Percentiles rank a stretch among this genome's conserved stretches.
phyloP scores from a whole-genome alignment of 2,113 vertebrate species.

The Microcebus griseorufus region DNA sequence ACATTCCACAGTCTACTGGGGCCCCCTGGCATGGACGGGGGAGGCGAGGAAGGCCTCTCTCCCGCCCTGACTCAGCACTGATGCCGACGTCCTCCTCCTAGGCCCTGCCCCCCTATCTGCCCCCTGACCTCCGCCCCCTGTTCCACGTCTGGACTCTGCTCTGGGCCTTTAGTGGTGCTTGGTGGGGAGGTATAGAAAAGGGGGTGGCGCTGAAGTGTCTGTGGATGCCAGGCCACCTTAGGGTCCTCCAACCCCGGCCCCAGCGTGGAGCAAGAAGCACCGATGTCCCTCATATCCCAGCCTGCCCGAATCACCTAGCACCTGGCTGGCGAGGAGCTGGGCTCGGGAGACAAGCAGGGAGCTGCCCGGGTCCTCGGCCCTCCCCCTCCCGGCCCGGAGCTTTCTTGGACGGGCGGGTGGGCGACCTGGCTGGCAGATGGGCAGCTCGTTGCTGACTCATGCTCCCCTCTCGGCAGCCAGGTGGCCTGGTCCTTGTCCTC shows the following conservation, averaged over 20 bases:
- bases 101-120: background rate
- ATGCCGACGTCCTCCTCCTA: background rate
- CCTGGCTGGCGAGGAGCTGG: background rate
- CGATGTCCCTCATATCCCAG: background rate
- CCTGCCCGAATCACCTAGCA: background rate
- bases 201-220: background rate
- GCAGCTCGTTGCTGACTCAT: slow-evolving; percentile 63
- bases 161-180: background rate
- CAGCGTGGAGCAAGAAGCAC: background rate
- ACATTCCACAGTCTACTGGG: background rate
- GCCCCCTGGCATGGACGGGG: background rate
- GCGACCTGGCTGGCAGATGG: background rate
- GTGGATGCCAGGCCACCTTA: background rate
- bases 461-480: slow-evolving; percentile 9
- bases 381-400: background rate
- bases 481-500: slow-evolving; percentile 42
- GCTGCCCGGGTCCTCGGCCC: background rate
- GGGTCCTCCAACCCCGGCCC: background rate
- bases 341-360: background rate
- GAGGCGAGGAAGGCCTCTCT: background rate
- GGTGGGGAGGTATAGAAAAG: background rate
- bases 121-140: background rate
- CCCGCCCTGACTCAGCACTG: background rate
- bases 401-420: background rate
- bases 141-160: background rate